Conservation (phyloP, 2,113 vertebrate genomes). For the Zosterops borbonicus region DNA sequence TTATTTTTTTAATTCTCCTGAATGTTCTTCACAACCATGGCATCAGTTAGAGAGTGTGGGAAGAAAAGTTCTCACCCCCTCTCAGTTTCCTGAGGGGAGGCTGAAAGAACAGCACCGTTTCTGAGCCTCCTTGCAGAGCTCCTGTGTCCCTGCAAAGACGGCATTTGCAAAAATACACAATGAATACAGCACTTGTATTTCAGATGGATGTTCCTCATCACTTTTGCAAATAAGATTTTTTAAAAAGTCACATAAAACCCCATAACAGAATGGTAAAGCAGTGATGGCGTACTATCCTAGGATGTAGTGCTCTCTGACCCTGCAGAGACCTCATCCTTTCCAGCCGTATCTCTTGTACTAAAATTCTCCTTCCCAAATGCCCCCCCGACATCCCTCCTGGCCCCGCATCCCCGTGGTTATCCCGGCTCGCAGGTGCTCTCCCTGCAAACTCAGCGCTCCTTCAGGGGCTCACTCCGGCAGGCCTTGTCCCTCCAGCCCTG, state of each 20-base stretch:
- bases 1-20: neutral
- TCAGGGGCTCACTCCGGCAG: neutral
- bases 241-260: neutral
- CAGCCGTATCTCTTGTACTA: neutral
- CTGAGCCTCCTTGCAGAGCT: neutral
- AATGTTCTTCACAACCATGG: neutral
- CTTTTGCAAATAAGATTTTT: neutral
- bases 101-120: accelerated
- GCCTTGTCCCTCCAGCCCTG: neutral
- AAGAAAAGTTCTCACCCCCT: neutral
- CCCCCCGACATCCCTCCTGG: too few species aligned
- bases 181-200: neutral
- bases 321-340: neutral
- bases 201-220: neutral
- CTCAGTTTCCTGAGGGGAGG: neutral
- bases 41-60: neutral
- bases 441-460: neutral
- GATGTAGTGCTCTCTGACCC: accelerated
- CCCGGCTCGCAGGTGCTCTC: neutral
- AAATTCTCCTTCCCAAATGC: neutral
- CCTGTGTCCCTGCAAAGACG: accelerated
- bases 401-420: neutral
- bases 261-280: neutral
- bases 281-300: neutral
- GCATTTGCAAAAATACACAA: neutral